Evolutionary conservation across 1,140 invertebrate species (phyloP), one percentile per base, ranked within the genome.

Genomic region (Bombus pascuorum): DNA sequence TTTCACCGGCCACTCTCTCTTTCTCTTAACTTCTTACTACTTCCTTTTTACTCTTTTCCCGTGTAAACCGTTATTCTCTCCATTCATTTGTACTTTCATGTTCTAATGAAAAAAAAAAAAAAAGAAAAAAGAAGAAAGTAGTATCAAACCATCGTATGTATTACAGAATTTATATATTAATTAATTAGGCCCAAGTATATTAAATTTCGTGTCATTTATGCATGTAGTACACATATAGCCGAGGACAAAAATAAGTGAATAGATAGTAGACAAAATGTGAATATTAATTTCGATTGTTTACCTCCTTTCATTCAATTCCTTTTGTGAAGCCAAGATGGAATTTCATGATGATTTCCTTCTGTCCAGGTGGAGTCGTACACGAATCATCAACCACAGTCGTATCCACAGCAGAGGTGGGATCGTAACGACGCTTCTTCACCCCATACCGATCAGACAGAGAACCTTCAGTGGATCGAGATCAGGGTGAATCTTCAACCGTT

Each of bases 391-490:
- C 72, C 75, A 37, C 82, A 86, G 44, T 47, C 47, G 76, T 37
- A 57, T 9, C 80, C 57, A 39, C 89, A 84, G 39, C 87, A 86
- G 71, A 90, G 88, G 84, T 81, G 76, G 37, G 88, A 91, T 42
- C 80, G 71, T 34, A 87, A 90, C 42, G 80, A 91, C 57, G 65
- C 65, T n/a, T 59, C 34, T 25, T 18, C 72, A 8, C 18, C 37
- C 12, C 75, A 44, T 12, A 68, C 66, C 10, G 59, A 75, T 75
- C 72, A 88, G 18, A 53, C 22, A 53, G 86, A 71, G 53, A 73
- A 77, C 32, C 86, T 85, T 47, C 93, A 94, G 62, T 92, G 87
- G 91, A 93, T 91, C 75, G 91, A 92, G 62, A 84, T 94, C 15
- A 91, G 72, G 57, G 81, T 95, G 37, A 86, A 83, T 8, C 90